These are phyloP conservation scores for Pelusios castaneus DNA, from an alignment of 2,113 vertebrate genomes.

Conservation along the genomic window DNA sequence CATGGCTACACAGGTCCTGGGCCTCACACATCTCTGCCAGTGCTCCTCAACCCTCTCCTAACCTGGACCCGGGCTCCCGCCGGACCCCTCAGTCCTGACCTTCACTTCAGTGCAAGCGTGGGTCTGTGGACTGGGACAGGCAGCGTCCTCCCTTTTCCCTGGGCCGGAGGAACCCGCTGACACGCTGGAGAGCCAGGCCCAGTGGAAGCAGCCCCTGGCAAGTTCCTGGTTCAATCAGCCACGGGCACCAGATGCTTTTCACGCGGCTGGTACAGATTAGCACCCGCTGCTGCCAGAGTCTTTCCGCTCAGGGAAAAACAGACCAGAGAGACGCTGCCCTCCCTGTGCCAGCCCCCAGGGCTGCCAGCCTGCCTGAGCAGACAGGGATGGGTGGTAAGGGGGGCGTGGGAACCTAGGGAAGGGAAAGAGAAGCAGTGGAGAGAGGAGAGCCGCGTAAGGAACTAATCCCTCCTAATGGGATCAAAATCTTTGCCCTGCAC, in stretches of 20 bases:
- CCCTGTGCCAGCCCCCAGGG: neutral
- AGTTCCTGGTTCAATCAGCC: neutral
- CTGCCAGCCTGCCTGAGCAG: neutral
- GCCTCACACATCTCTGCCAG: neutral
- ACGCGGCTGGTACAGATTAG: neutral
- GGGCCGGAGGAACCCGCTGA: fast-evolving
- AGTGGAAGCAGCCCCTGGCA: too few species aligned
- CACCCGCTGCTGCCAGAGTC: too few species aligned
- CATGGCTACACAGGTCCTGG: neutral
- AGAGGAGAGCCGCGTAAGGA: neutral
- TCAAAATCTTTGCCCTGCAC: conserved; percentile 48
- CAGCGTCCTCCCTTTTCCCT: too few species aligned
- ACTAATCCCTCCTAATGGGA: conserved; percentile 76
- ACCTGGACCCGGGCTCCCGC: too few species aligned
- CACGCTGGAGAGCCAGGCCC: fast-evolving
- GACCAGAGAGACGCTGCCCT: neutral
- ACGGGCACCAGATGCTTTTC: neutral
- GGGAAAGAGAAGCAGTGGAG: neutral
- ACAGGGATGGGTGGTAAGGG: too few species aligned
- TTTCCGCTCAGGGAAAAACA: neutral
- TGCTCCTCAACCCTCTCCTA: too few species aligned
- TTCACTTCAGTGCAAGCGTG: too few species aligned
- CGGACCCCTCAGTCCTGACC: too few species aligned
- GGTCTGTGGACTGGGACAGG: neutral
- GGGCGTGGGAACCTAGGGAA: neutral